Conservation (phyloP, 2,797 vertebrate species). For the Podarcis lilfordi region DNA sequence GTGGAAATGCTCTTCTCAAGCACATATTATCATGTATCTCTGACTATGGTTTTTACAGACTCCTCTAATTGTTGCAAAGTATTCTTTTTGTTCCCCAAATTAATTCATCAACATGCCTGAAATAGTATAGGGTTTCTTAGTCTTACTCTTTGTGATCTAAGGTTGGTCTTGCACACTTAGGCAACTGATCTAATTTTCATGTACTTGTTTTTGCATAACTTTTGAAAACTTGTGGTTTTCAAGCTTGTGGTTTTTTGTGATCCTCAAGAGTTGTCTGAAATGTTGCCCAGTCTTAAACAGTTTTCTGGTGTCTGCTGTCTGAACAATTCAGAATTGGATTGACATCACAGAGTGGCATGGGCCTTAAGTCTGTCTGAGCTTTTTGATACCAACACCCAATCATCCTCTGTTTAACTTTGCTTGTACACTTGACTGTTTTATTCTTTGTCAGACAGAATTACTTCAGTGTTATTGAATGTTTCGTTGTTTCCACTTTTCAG, state of each 20-base stretch:
- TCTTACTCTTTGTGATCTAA: not conserved
- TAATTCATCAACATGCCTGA: not conserved
- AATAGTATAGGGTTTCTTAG: not conserved
- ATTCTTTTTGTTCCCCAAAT: not conserved
- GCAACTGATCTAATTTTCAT: not conserved
- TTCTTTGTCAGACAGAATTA: not conserved
- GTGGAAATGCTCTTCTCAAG: not conserved
- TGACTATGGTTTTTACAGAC: not conserved
- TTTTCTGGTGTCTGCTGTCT: fast-evolving
- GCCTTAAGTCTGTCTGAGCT: not conserved
- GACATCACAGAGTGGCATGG: not conserved
- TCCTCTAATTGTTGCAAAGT: not conserved
- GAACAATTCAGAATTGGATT: not conserved
- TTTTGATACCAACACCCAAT: no score
- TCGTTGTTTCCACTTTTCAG: slow-evolving; percentile 2
- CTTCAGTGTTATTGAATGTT: not conserved
- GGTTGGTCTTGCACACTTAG: not conserved
- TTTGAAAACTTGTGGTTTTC: not conserved
- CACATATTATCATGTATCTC: not conserved
- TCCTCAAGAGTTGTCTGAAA: not conserved
- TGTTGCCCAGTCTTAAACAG: not conserved
- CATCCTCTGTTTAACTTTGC: not conserved
- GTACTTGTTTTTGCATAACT: not conserved
- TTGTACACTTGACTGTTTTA: slow-evolving; percentile 7
- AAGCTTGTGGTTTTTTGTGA: not conserved